Base-by-base conservation (phyloP, 2,888 invertebrate genomes). In the Chaetoderma sp. region DNA sequence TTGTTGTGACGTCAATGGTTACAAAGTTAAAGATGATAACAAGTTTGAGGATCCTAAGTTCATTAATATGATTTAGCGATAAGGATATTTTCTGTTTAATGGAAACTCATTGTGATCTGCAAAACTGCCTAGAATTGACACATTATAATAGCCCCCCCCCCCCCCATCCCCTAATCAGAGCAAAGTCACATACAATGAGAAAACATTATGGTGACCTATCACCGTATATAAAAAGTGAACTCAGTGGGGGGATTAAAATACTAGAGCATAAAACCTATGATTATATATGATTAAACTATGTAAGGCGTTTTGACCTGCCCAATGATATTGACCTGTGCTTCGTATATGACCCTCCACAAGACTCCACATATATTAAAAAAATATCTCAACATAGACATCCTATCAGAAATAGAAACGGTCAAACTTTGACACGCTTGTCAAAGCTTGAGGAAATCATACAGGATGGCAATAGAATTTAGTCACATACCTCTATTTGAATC, bases 201-300 rank as follows among this genome's bases (percentile, higher is more conserved):
- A n/a, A n/a, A n/a, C n/a, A n/a, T n/a, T n/a, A n/a, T 64, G 64
- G 54, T 47, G 59, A 59, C 8, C 21, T 64, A 33, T 58, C 64
- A 23, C 27, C 55, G 8, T 45, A 59, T 54, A 49, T n/a, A 1
- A 52, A 54, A 32, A 10, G 30, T 42, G 0, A 54, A 18, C 28
- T 64, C 4, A 58, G 30, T 28, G 54, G 59, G 33, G 32, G 55
- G 54, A 55, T 64, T 16, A 54, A 42, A 52, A 52, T 64, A 39
- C 42, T 54, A 1, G 54, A 45, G 23, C 52, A 27, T 25, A 21
- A 52, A 18, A 30, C n/a, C 4, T 21, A 25, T 54, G 64, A 64
- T 21, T 64, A 39, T 36, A 54, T 59, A 32, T 64, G 64, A 59
- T 30, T 59, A 59, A 59, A 32, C 27, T 64, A 1, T 54, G 55